These are phyloP conservation scores for Drosophila equinoxialis DNA, from an alignment of 1,140 invertebrate species.

Conservation along the genomic window DNA sequence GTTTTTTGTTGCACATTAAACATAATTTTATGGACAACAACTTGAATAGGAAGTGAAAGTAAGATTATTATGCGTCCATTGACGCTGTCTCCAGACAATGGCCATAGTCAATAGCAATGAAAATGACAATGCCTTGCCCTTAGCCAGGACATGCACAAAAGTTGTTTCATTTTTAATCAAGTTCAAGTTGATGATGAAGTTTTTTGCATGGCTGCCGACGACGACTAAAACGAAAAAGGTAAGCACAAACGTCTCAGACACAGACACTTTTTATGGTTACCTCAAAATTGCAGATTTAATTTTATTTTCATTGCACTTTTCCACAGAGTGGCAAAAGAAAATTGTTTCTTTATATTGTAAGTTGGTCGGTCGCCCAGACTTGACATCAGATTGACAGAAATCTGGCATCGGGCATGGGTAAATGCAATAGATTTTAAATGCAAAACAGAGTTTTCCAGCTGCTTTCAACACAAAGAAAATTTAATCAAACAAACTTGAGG, in stretches of 20 bases:
- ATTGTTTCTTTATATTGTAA: conserved; percentile 69
- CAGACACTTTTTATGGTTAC: conserved; percentile 79
- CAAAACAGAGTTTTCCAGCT: conserved; percentile 7
- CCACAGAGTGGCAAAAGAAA: conserved; percentile 45
- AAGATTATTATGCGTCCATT: conserved; percentile 59
- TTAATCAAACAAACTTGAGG: conserved; percentile 45
- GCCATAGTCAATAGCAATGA: conserved; percentile 10
- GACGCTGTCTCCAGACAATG: conserved; percentile 35
- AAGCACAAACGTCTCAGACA: conserved; percentile 42
- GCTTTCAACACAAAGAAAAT: conserved; percentile 26
- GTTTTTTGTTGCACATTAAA: conserved; percentile 34
- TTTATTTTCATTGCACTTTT: conserved; percentile 77
- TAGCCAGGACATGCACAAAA: conserved; percentile 25
- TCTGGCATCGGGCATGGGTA: neutral
- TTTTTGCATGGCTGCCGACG: conserved; percentile 71
- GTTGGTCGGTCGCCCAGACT: conserved; percentile 6
- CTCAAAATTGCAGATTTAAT: conserved; percentile 82
- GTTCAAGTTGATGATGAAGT: conserved; percentile 40
- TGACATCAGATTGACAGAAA: conserved; percentile 2
- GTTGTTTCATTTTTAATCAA: conserved; percentile 75
- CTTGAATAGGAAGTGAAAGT: conserved; percentile 42
- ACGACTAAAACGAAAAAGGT: conserved; percentile 26
- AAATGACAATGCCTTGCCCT: conserved; percentile 17
- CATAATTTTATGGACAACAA: conserved; percentile 54
- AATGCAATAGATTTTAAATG: conserved; percentile 41